phyloP scores from a whole-genome alignment of 2,888 invertebrate species.

The Lobophora halterata region DNA sequence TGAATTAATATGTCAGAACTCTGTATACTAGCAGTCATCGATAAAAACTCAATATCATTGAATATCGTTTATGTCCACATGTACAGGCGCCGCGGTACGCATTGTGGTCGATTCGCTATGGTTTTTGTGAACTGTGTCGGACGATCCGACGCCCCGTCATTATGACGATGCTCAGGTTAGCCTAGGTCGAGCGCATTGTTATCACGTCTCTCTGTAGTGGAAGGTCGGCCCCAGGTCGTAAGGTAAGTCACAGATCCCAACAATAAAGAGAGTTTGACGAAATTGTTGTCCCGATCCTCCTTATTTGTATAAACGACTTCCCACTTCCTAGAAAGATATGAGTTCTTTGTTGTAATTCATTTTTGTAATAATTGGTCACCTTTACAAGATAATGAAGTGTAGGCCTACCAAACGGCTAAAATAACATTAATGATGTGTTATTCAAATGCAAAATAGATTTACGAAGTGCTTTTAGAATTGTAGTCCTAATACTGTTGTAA shows the following conservation, averaged over 20 bases:
- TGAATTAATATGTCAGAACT: conserved; percentile 12
- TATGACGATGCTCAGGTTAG: conserved; percentile 52
- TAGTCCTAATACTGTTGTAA: conserved; percentile 34
- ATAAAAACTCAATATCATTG: conserved; percentile 29
- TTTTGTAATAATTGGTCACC: too few species aligned
- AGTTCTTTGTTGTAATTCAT: too few species aligned
- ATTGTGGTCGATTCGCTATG: conserved; percentile 66
- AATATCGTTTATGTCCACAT: conserved; percentile 36
- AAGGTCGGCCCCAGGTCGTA: conserved; percentile 15
- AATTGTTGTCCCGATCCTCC: conserved; percentile 5
- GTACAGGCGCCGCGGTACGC: conserved; percentile 41
- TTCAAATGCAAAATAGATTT: conserved; percentile 32
- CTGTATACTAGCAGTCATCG: conserved; percentile 3
- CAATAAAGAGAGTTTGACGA: conserved; percentile 9
- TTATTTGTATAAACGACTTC: too few species aligned
- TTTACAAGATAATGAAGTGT: conserved; percentile 6
- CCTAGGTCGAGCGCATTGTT: conserved; percentile 51
- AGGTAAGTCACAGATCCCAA: conserved; percentile 17
- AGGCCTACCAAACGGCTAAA: conserved; percentile 17
- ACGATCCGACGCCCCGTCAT: conserved; percentile 51
- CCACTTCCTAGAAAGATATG: too few species aligned
- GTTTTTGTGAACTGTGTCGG: conserved; percentile 55
- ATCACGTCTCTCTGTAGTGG: conserved; percentile 19
- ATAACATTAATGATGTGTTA: conserved; percentile 27
- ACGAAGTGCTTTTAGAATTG: conserved; percentile 33